phyloP scores from a whole-genome alignment of 1,140 invertebrate genomes.

The Drosophila ananassae region DNA sequence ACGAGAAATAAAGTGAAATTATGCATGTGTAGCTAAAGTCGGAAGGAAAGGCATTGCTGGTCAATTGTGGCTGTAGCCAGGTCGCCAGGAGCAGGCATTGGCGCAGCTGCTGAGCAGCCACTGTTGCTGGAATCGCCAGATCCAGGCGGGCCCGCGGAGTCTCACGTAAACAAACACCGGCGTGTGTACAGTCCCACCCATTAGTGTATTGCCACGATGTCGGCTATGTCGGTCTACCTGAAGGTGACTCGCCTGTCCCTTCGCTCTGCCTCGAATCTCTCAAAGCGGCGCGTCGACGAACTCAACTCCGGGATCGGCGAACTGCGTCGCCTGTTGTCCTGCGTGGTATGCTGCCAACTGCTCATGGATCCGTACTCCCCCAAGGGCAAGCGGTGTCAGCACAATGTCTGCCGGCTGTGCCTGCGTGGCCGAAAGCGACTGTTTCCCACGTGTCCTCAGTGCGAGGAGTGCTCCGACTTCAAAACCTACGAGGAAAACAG shows the following conservation, averaged over 20 bases:
- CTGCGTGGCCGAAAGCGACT: conserved; percentile 93
- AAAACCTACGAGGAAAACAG: conserved; percentile 92
- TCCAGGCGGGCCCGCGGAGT: conserved; percentile 24
- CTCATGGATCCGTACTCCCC: conserved; percentile 92
- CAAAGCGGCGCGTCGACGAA: conserved; percentile 90
- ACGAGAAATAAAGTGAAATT: conserved; percentile 18
- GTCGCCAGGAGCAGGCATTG: conserved; percentile 4
- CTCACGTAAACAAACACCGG: conserved; percentile 50
- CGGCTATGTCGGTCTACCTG: conserved; percentile 49
- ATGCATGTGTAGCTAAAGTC: conserved; percentile 8
- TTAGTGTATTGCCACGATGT: conserved; percentile 13
- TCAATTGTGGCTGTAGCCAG: conserved; percentile 3
- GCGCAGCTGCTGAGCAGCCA: background rate
- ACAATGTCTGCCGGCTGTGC: conserved; percentile 93
- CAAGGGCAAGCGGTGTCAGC: conserved; percentile 91
- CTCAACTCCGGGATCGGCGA: conserved; percentile 92
- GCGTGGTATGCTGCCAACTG: conserved; percentile 94
- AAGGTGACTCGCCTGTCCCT: conserved; percentile 44
- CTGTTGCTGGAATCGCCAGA: background rate
- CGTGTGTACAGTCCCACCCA: conserved; percentile 47
- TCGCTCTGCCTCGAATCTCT: conserved; percentile 41
- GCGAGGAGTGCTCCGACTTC: conserved; percentile 89
- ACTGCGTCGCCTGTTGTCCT: conserved; percentile 93
- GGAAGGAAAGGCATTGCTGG: conserved; percentile 7
- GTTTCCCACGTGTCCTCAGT: conserved; percentile 93